Base-by-base conservation (phyloP, 2,797 vertebrate species). In the Sebastes cheni region DNA sequence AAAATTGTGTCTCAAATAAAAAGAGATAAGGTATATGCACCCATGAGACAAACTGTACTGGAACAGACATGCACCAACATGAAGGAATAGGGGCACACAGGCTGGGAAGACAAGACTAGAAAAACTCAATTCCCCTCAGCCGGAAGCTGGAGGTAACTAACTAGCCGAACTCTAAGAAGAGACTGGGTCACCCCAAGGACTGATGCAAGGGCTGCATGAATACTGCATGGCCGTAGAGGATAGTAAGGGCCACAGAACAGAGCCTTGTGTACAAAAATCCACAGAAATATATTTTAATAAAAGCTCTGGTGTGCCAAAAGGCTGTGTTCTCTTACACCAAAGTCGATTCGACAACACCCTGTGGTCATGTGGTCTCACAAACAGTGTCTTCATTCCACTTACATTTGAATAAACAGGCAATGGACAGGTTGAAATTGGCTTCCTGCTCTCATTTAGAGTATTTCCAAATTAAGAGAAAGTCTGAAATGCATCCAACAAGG, bases 31-130 rank as follows among this genome's bases (percentile, higher is more conserved):
- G 60, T 25, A 32, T 42, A 39, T 13, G n/a, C 22, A 58, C 74
- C 74, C 60, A 34, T 46, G 60, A 81, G 81, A 81, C n/a, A 0
- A 13, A 1, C 59, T 67, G 61, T 46, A 27, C 12, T 14, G 52
- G 58, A 81, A 64, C 34, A 85, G 72, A 86, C 68, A 59, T 75
- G 83, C 65, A 75, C 58, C 42, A n/a, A 67, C 78, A 72, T 88
- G 86, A 89, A 83, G 75, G 80, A 87, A 82, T 80, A 79, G 59
- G 87, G 80, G 46, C 84, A 86, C 52, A 22, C 52, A 78, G 72
- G 62, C 67, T 16, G 50, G 10, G 66, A 79, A 67, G 74, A 80
- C 67, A 61, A 68, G 61, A 67, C 27, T 4, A 69, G 54, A 67
- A 66, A 81, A 79, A 73, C 34, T 83, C 29, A 68, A 50, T 84